Evolutionary conservation across 2,888 invertebrate genomes (phyloP).

Genomic region (Drosophila paucipuncta): DNA sequence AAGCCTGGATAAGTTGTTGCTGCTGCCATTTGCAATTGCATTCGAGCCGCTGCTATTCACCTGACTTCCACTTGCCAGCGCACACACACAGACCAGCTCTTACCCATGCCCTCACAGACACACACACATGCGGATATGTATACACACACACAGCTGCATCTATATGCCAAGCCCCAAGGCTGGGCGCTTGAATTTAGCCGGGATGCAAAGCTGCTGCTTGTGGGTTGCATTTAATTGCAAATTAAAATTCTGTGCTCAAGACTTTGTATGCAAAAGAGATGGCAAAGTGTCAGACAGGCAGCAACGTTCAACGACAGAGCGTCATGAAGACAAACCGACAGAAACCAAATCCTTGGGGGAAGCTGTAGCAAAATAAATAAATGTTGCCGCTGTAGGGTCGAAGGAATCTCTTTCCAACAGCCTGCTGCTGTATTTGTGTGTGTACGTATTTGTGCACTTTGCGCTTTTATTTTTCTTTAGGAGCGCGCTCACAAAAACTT

Average conservation of each 20-base stretch:
- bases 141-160: slow-evolving; percentile 5
- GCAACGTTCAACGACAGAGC: slow-evolving; percentile 17
- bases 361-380: slow-evolving; percentile 74
- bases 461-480: slow-evolving; percentile 71
- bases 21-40: slow-evolving; percentile 19
- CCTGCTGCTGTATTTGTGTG: not conserved
- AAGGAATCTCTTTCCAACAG: slow-evolving; percentile 16
- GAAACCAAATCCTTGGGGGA: slow-evolving; percentile 47
- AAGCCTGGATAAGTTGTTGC: slow-evolving; percentile 27
- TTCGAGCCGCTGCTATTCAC: slow-evolving; percentile 35
- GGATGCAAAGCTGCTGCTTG: slow-evolving; percentile 75
- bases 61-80: slow-evolving; percentile 27
- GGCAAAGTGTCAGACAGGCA: slow-evolving; percentile 39
- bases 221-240: slow-evolving; percentile 83
- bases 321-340: slow-evolving; percentile 27
- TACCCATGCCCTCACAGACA: not conserved
- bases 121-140: not conserved
- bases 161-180: slow-evolving; percentile 9
- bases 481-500: slow-evolving; percentile 66
- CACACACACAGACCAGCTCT: not conserved
- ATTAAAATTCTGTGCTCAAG: slow-evolving; percentile 83
- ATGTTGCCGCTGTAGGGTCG: slow-evolving; percentile 67
- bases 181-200: slow-evolving; percentile 16
- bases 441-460: slow-evolving; percentile 38
- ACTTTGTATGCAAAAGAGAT: slow-evolving; percentile 71